Evolutionary conservation across 92 coral and sea anemone species (phyloP).

Genomic region (Siderastrea radians): DNA sequence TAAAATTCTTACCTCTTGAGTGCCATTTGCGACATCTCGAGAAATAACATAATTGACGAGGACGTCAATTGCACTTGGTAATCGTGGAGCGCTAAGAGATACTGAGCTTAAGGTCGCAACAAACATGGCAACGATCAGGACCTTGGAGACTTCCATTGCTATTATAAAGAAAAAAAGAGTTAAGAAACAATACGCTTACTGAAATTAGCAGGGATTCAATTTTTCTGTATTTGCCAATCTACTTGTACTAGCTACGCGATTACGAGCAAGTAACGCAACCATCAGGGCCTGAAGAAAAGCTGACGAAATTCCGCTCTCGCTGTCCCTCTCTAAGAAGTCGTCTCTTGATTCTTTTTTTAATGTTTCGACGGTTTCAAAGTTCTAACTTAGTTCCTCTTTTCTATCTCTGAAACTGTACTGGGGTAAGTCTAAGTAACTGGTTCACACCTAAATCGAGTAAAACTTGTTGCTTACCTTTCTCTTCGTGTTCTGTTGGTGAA

Average conservation of each 20-base stretch:
- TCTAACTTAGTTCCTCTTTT: not conserved
- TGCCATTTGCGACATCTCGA: not conserved
- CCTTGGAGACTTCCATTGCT: not conserved
- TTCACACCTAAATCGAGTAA: not conserved
- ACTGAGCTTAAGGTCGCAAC: not conserved
- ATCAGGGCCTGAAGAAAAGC: not conserved
- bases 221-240: not conserved
- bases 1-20: conserved; percentile 15
- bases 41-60: not conserved
- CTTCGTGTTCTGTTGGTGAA: not conserved
- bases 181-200: not conserved
- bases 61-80: not conserved
- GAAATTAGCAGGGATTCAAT: not conserved
- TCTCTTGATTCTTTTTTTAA: too few species aligned
- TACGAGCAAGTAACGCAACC: not conserved
- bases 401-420: not conserved
- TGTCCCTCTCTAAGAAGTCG: too few species aligned
- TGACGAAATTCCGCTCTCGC: too few species aligned
- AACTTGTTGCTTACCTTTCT: not conserved
- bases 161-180: not conserved
- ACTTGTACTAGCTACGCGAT: not conserved
- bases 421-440: not conserved
- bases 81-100: not conserved
- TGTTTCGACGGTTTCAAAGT: too few species aligned
- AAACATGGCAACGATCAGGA: conserved; percentile 14